phyloP scores from a whole-genome alignment of 92 coral and sea anemone genomes.

The Epizoanthus scotinus region DNA sequence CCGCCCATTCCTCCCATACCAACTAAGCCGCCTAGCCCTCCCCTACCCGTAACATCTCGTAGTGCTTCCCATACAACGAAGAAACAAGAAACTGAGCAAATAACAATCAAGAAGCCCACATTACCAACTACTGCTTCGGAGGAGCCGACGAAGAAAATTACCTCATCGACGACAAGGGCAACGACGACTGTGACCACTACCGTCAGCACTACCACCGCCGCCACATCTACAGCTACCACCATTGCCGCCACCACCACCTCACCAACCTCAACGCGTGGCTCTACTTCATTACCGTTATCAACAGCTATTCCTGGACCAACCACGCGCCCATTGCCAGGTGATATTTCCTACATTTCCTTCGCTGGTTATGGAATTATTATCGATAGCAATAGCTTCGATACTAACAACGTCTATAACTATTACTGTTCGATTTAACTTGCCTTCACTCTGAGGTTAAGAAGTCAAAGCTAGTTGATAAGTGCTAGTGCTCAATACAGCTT shows the following conservation, averaged over 20 bases:
- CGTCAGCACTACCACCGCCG: neutral
- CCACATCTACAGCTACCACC: neutral
- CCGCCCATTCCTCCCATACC: constrained; percentile 11
- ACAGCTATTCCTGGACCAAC: too few species aligned
- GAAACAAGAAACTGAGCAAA: neutral
- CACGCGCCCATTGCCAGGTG: too few species aligned
- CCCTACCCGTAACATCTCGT: neutral
- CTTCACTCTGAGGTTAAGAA: too few species aligned
- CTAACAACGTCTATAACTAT: too few species aligned
- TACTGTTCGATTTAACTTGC: too few species aligned
- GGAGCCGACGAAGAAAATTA: neutral
- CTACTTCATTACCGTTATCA: too few species aligned
- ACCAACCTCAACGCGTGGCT: too few species aligned
- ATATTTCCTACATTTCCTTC: too few species aligned
- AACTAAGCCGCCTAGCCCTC: neutral
- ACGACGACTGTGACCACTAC: neutral
- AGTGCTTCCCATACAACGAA: neutral
- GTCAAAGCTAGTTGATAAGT: too few species aligned
- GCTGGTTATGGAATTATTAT: too few species aligned
- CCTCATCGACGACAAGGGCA: neutral
- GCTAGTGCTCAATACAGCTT: too few species aligned
- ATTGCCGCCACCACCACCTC: neutral
- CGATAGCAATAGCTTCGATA: too few species aligned
- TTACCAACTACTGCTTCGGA: neutral
- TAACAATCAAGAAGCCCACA: neutral